Conservation (phyloP, 1,140 invertebrate species). For the Orius insidiosus region DNA sequence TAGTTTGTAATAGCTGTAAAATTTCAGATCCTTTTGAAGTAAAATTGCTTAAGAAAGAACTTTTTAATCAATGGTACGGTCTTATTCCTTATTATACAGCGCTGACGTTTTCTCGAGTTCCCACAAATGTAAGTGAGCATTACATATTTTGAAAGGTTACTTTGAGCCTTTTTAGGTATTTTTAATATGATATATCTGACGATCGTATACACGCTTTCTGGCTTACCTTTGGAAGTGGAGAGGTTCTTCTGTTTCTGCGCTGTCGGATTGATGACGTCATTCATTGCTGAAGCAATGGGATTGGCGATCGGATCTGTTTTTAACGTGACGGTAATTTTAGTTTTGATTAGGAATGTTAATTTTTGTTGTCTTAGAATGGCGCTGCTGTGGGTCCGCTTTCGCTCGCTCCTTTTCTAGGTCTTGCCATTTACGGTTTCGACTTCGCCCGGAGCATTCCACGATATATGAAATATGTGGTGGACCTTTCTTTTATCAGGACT, state of each 20-base stretch:
- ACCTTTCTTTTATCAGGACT: conserved; percentile 40
- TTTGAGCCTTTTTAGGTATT: conserved; percentile 24
- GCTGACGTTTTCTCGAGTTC: conserved; percentile 47
- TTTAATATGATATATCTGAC: conserved; percentile 37
- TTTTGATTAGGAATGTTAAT: neutral
- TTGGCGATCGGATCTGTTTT: conserved; percentile 44
- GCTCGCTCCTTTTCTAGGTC: conserved; percentile 40
- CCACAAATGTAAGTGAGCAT: conserved; percentile 26
- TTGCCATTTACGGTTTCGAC: conserved; percentile 46
- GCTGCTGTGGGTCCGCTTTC: conserved; percentile 39
- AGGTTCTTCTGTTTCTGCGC: conserved; percentile 36
- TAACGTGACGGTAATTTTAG: conserved; percentile 36
- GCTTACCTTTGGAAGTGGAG: conserved; percentile 30
- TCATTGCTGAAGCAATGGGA: conserved; percentile 41
- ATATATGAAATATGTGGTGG: conserved; percentile 38
- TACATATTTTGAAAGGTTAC: neutral
- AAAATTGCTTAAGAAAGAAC: conserved; percentile 58
- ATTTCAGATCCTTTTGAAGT: conserved; percentile 59
- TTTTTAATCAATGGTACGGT: conserved; percentile 70
- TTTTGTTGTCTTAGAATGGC: conserved; percentile 34
- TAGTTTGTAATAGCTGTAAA: too few relatives aligned
- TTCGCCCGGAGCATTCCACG: conserved; percentile 39
- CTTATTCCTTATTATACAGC: conserved; percentile 61
- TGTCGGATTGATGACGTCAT: conserved; percentile 35
- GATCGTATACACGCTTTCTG: conserved; percentile 39